Base-by-base conservation (phyloP, 1,140 invertebrate genomes). In the Dysdera silvatica region DNA sequence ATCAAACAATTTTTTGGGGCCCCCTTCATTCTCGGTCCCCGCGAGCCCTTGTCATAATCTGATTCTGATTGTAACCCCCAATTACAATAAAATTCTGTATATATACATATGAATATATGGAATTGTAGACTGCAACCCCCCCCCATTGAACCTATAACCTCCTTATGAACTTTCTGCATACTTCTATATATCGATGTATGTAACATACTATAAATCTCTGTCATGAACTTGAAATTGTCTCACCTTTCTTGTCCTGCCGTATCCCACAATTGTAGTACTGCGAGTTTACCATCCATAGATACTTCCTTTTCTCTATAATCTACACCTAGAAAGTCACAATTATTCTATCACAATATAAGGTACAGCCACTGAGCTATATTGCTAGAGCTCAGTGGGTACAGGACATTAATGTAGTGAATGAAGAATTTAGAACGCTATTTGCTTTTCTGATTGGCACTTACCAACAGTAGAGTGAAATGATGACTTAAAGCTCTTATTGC, bases 181-280 rank as follows among this genome's bases (percentile, higher is more conserved):
- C n/a, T n/a, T n/a, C n/a, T n/a, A n/a, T n/a, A n/a, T n/a, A n/a
- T n/a, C n/a, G n/a, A n/a, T n/a, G n/a, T n/a, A n/a, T n/a, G n/a
- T n/a, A n/a, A n/a, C n/a, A n/a, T n/a, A n/a, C n/a, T n/a, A n/a
- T n/a, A n/a, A n/a, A n/a, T 37, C 35, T 14, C n/a, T 37, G n/a
- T 37, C n/a, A n/a, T 37, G 12, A 14, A 37, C n/a, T n/a, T 37
- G 2, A 37, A 10, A 14, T 1, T 37, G 35, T 37, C 26, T 23
- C 54, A 80, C 77, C 79, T 74, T 71, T 83, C 81, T 67, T 82
- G 80, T 2, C 81, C 82, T 10, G 82, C 82, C 23, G 82, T 83
- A 65, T 83, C 82, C 82, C 82, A 83, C 0, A 83, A 67, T 67
- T 84, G 82, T 10, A 83, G 69, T 3, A 79, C 79, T 23, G 82